Conservation (phyloP, 64 coral and sea anemone genomes). For the Platygyra sinensis region DNA sequence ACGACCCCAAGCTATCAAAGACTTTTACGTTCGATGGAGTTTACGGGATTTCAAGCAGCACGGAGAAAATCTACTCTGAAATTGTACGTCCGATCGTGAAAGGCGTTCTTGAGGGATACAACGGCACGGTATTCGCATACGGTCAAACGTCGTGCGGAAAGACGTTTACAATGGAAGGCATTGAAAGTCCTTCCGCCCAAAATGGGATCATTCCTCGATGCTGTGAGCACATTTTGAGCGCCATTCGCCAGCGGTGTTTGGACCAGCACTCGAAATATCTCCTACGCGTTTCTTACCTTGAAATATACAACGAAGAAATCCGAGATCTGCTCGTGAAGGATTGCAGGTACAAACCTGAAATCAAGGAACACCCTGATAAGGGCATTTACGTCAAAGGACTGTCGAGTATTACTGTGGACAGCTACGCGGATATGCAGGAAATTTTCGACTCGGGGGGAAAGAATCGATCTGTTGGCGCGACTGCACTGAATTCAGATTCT, state of each 20-base stretch:
- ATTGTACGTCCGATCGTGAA: slow-evolving; percentile 89
- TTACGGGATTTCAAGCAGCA: slow-evolving; percentile 65
- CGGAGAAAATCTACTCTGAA: slow-evolving; percentile 78
- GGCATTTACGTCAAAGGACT: slow-evolving; percentile 91
- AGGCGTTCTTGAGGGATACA: slow-evolving; percentile 86
- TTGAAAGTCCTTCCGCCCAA: slow-evolving; percentile 46
- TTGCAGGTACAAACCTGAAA: slow-evolving; percentile 72
- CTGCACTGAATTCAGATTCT: slow-evolving; percentile 76
- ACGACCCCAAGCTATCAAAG: slow-evolving; percentile 51
- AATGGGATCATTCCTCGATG: slow-evolving; percentile 83
- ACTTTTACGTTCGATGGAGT: slow-evolving; percentile 86
- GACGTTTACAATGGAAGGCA: slow-evolving; percentile 90
- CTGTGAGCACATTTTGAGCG: slow-evolving; percentile 79
- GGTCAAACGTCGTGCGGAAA: slow-evolving; percentile 92
- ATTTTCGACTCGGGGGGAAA: slow-evolving; percentile 74
- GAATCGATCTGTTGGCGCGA: slow-evolving; percentile 93
- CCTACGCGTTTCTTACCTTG: slow-evolving; percentile 84
- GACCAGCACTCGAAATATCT: slow-evolving; percentile 64
- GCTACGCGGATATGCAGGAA: slow-evolving; percentile 79
- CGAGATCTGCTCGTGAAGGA: slow-evolving; percentile 82
- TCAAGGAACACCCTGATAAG: slow-evolving; percentile 89
- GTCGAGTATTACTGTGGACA: slow-evolving; percentile 86
- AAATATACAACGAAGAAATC: slow-evolving; percentile 95
- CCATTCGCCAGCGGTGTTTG: slow-evolving; percentile 23
- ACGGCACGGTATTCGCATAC: slow-evolving; percentile 90